Evolutionary conservation across 2,888 invertebrate species (phyloP).

Genomic region (Branchellion lobata): DNA sequence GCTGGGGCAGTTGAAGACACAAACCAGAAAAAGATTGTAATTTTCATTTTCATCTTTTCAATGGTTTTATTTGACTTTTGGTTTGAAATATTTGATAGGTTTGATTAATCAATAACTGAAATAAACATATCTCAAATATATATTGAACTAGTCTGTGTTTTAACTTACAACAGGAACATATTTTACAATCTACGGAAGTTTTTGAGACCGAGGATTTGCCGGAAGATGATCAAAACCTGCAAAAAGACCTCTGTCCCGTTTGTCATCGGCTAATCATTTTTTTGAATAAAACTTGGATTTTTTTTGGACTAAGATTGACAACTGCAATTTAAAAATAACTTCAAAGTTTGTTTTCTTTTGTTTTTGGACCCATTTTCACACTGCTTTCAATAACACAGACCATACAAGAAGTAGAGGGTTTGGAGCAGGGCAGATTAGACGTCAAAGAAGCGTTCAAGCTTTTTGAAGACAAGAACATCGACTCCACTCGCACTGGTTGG

Average conservation of each 20-base stretch:
- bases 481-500: neutral
- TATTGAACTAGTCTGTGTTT: neutral
- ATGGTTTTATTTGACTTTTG: no score
- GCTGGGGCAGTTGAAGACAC: no score
- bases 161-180: no score
- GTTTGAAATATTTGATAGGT: no score
- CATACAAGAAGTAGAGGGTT: neutral
- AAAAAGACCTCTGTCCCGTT: constrained; percentile 1
- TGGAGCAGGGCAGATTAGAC: constrained; percentile 11
- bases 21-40: no score
- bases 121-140: constrained; percentile 6
- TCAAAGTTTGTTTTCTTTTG: no score
- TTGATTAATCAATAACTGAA: neutral
- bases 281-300: no score
- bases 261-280: no score
- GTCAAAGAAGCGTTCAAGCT: constrained; percentile 38
- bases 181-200: no score
- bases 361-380: neutral
- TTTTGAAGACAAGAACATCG: constrained; percentile 32
- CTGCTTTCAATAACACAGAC: neutral
- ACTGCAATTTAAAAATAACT: no score
- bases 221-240: constrained; percentile 33
- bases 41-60: no score
- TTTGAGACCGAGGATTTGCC: constrained; percentile 37
- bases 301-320: no score